Evolutionary conservation across 2,797 vertebrate genomes (phyloP), one percentile per base, ranked within the genome.

Genomic region (Balearica regulorum): DNA sequence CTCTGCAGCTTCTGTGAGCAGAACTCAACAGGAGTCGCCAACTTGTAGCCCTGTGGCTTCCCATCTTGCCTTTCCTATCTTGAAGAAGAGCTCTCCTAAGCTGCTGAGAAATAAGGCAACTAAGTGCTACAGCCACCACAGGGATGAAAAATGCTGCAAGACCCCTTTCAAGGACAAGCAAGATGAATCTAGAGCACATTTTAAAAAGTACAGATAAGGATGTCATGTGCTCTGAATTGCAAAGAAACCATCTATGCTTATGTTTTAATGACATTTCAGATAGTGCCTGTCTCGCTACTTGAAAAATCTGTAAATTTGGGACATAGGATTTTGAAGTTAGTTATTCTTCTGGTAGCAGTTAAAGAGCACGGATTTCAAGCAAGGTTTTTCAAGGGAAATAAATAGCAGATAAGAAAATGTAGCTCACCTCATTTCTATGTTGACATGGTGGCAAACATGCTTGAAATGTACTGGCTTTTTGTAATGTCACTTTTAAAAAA

Each of bases 401-500:
- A 92, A 80, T 3, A 78, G 44, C 60, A 94, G 75, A 29, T 88
- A 89, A 88, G 75, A 95, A 96, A 96, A 94, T 58, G 87, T 79
- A 96, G 85, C 85, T 95, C 39, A 87, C 62, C 83, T 80, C 4
- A 68, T 69, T 95, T 78, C 88, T 89, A 58, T 71, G 85, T 92
- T 70, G 81, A 97, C 88, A 91, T 1, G 7, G 82, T 48, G 82
- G 79, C 92, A 90, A 94, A 93, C 96, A 96, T 96, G 96, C 93
- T 97, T 96, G 95, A 97, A 97, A 97, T 96, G 92, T 93, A 94
- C 70, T 94, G 95, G 87, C 57, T 98, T 97, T 97, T 98, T 98
- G 97, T 98, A 98, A 98, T 97, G 98, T 98, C 98, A 97, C 97
- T 98, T 99, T 98, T 98, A 96, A 98, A 99, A 99, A 98, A 99